A percentile compares a stretch with the other conserved stretches of the same genome.
Conservation (phyloP, 2,888 invertebrate genomes). For the Mesorhabditis belari region DNA sequence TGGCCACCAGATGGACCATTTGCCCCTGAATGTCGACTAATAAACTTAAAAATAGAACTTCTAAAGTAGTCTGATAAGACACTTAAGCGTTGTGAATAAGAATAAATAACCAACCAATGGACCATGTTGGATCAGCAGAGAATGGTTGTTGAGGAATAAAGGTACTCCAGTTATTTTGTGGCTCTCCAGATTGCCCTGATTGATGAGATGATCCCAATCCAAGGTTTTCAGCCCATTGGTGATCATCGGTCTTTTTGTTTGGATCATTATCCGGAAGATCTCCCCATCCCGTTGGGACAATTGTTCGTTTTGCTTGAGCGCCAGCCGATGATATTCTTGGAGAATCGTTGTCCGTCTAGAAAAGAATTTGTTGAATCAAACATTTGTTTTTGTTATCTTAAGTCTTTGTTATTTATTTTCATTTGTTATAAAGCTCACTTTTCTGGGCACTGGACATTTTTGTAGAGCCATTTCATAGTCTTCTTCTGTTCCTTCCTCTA, state of each 20-base stretch:
- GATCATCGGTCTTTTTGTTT: constrained; percentile 22
- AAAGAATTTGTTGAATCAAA: not conserved
- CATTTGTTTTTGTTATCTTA: not conserved
- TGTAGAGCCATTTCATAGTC: constrained; percentile 28
- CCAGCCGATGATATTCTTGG: constrained; percentile 15
- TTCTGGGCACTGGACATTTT: constrained; percentile 30
- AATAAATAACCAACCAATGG: not conserved
- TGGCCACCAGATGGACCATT: constrained; percentile 1
- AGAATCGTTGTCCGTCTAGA: constrained; percentile 17
- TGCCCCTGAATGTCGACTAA: too few relatives aligned
- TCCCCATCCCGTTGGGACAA: constrained; percentile 39
- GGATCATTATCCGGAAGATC: constrained; percentile 39
- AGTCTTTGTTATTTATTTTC: not conserved
- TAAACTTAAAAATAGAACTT: not conserved
- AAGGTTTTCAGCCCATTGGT: not conserved
- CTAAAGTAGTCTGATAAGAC: not conserved
- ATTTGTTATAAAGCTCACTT: constrained; percentile 2
- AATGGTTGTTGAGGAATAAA: not conserved
- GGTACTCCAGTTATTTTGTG: too few relatives aligned
- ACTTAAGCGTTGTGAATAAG: not conserved
- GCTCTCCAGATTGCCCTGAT: too few relatives aligned
- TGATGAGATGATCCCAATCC: too few relatives aligned
- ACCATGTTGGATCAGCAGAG: not conserved
- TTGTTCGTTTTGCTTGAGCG: constrained; percentile 23
- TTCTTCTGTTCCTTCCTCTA: constrained; percentile 34